Base-by-base conservation (phyloP, 2,113 vertebrate genomes). In the Candoia aspera region DNA sequence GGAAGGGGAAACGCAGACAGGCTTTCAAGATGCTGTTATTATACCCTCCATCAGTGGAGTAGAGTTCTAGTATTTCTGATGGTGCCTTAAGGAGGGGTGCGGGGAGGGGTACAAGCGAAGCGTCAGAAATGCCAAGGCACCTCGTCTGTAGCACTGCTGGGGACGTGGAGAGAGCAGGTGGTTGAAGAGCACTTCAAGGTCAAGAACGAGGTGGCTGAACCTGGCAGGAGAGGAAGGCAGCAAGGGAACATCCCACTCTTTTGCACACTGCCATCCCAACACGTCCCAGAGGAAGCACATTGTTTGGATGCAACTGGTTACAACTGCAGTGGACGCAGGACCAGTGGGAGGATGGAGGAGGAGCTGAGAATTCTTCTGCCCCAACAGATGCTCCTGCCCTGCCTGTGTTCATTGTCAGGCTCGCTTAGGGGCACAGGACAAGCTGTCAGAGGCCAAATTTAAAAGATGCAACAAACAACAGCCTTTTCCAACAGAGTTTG, bases 361-460 rank as follows among this genome's bases (percentile, higher is more conserved):
- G 6, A 17, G 15, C 5, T 5, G n/a, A 8, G 68, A 17, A 19
- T 33, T 3, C 33, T 0, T 15, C n/a, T 19, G 68, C n/a, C 12
- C 29, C 26, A n/a, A 4, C 1, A 0, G 62, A 4, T 6, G 11
- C 29, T 12, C 64, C 64, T 6, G n/a, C n/a, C 29, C 68, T 2
- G 8, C 33, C 73, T 9, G 33, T 9, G n/a, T 3, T 8, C 33
- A 2, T 0, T 0, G 1, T 29, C 62, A 2, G 11, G 60, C 1
- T 15, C 33, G 33, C n/a, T 3, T n/a, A 79, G 68, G 8, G n/a
- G 15, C 33, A 8, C 15, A 33, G 3, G 17, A 37, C 33, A 19
- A 37, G 17, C 0, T 8, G 21, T 17, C 73, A 21, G 8, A 21
- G 17, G 33, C 17, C 3, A 33, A 8, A 3, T 21, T 79, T 79